Base-by-base conservation (phyloP, 2,797 vertebrate species). In the Babyrousa celebensis region DNA sequence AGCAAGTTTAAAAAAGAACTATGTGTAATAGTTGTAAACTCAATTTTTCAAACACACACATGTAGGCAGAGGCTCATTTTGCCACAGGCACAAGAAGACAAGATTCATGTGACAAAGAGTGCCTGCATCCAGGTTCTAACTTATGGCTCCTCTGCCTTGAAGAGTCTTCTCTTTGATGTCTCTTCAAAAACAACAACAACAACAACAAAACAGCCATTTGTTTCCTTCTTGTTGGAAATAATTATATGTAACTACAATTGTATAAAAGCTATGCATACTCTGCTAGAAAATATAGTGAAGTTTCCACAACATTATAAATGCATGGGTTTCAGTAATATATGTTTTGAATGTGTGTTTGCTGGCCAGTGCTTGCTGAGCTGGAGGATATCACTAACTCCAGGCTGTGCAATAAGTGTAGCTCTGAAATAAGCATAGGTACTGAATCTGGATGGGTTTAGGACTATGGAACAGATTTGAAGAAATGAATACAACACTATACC, bases 181-280 rank as follows among this genome's bases (percentile, higher is more conserved):
- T 16, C 36, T 65, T 75, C 15, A 36, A 48, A 70, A 36, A 21
- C 29, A 48, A 48, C 6, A 21, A 36, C 0, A 36, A 36, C 36
- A 36, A 36, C 36, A 36, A 36, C 36, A 36, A 36, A 36, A 36
- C 15, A 74, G 23, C 2, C 11, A 18, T 36, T 70, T 52, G 11
- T 58, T 85, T 58, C 32, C 48, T 77, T 92, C 67, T 48, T 68
- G 58, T 36, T 84, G 70, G 21, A 83, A 89, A 43, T 56, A 89
- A 89, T 60, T 60, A 48, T 9, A 15, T 16, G 17, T 63, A 56
- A 56, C 60, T 36, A 32, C 25, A 65, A 27, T 36, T n/a, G 3
- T 52, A 16, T 18, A 75, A 32, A n/a, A 89, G 14, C 6, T 23
- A n/a, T 5, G 16, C 16, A 48, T 74, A 48, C 15, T 67, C 78